These are phyloP conservation scores for Drosophila carrolli DNA, from an alignment of 1,140 invertebrate genomes.

Conservation along the genomic window DNA sequence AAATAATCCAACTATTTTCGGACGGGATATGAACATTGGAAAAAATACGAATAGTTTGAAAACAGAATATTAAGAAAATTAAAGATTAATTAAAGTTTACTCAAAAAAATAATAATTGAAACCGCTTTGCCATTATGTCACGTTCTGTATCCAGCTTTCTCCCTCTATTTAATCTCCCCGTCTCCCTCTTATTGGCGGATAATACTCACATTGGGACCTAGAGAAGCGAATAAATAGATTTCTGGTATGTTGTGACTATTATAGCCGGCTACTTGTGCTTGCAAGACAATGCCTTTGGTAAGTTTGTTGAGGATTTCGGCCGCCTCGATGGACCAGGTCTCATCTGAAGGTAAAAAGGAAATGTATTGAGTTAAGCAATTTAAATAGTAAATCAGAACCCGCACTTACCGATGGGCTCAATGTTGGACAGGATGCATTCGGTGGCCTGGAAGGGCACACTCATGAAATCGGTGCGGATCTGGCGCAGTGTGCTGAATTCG, in stretches of 20 bases:
- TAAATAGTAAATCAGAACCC: too few species aligned
- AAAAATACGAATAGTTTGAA: too few species aligned
- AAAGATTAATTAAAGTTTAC: neutral
- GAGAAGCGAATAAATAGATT: slow-evolving; percentile 91
- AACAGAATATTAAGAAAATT: too few species aligned
- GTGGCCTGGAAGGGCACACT: slow-evolving; percentile 97
- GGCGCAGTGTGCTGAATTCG: slow-evolving; percentile 90
- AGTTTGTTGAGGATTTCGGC: slow-evolving; percentile 90
- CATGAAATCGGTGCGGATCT: slow-evolving; percentile 97
- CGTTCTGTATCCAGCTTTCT: neutral
- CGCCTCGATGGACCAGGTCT: slow-evolving; percentile 91
- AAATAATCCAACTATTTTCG: too few species aligned
- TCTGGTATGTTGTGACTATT: slow-evolving; percentile 91
- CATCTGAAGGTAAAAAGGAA: slow-evolving; percentile 68
- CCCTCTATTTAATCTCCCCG: neutral
- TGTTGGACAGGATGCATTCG: slow-evolving; percentile 95
- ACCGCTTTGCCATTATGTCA: neutral
- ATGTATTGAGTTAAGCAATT: too few species aligned
- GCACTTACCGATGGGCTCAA: slow-evolving; percentile 91
- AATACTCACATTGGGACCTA: slow-evolving; percentile 88
- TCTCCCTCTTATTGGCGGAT: slow-evolving; percentile 38
- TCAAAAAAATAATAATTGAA: neutral
- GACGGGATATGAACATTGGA: too few species aligned
- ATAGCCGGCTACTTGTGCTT: slow-evolving; percentile 94
- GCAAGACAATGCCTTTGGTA: slow-evolving; percentile 91